Evolutionary conservation across 1,140 invertebrate genomes (phyloP).

Genomic region (Pseudoatta argentina): DNA sequence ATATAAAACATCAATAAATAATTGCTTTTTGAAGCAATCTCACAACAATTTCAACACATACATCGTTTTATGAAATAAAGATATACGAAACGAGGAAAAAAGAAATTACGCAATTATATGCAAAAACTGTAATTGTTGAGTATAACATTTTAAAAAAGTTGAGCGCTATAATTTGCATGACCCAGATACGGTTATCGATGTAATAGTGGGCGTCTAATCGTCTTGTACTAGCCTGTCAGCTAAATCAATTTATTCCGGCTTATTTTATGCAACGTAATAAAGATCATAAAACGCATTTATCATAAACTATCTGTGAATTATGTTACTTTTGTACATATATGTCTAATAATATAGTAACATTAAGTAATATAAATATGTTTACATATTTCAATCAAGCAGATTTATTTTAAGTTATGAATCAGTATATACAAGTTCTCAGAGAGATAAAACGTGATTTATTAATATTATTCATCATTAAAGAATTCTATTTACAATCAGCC

Average conservation of each 20-base stretch:
- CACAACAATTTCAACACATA: neutral
- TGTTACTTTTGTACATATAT: neutral
- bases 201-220: slow-evolving; percentile 26
- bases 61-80: neutral
- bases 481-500: neutral
- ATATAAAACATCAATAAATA: neutral
- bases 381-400: neutral
- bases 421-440: neutral
- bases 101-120: slow-evolving; percentile 18
- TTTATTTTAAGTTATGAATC: neutral
- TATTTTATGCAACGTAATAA: slow-evolving; percentile 20
- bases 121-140: slow-evolving; percentile 10
- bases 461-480: neutral
- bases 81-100: neutral
- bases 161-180: slow-evolving; percentile 28
- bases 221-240: neutral
- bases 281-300: neutral
- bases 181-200: slow-evolving; percentile 35
- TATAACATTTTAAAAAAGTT: slow-evolving; percentile 35
- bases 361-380: neutral
- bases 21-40: neutral
- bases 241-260: slow-evolving; percentile 46
- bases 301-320: neutral
- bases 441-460: neutral
- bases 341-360: neutral